phyloP scores from a whole-genome alignment of 2,113 vertebrate genomes.

The Stigmatopora argus region DNA sequence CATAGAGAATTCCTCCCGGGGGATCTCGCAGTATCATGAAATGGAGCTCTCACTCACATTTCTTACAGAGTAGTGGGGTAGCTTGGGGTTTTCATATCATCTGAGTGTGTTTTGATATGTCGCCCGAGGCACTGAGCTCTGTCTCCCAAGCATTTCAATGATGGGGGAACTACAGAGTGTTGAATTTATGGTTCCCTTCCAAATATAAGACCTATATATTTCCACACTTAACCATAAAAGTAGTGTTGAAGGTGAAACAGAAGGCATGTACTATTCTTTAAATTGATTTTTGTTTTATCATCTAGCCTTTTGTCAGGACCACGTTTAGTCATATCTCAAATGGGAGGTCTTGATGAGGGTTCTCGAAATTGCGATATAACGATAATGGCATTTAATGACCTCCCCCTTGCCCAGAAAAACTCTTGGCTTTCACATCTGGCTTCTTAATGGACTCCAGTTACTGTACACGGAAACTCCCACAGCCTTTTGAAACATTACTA shows the following conservation, averaged over 20 bases:
- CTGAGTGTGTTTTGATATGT: slow-evolving; percentile 30
- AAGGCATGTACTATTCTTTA: not conserved
- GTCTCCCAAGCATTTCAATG: slow-evolving; percentile 24
- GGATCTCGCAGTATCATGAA: slow-evolving; percentile 31
- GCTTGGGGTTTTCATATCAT: slow-evolving; percentile 9
- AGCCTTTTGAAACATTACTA: no score
- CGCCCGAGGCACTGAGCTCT: slow-evolving; percentile 34
- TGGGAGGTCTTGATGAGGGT: not conserved
- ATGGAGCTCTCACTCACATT: slow-evolving; percentile 20
- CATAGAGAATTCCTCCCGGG: slow-evolving; percentile 20
- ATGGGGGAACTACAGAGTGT: slow-evolving; percentile 16
- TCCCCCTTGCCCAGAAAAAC: no score
- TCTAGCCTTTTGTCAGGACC: not conserved
- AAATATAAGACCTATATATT: slow-evolving; percentile 2
- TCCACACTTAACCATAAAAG: slow-evolving; percentile 25
- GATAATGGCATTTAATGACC: no score
- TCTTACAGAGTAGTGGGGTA: slow-evolving; percentile 1
- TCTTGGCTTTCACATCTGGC: no score
- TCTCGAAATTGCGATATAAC: not conserved
- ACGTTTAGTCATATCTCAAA: not conserved
- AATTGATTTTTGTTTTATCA: not conserved
- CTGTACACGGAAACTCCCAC: no score
- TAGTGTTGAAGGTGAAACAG: not conserved
- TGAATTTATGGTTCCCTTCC: slow-evolving; percentile 14
- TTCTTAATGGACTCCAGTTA: no score